Conservation (phyloP, 2,888 invertebrate genomes). For the Agrochola lota region DNA sequence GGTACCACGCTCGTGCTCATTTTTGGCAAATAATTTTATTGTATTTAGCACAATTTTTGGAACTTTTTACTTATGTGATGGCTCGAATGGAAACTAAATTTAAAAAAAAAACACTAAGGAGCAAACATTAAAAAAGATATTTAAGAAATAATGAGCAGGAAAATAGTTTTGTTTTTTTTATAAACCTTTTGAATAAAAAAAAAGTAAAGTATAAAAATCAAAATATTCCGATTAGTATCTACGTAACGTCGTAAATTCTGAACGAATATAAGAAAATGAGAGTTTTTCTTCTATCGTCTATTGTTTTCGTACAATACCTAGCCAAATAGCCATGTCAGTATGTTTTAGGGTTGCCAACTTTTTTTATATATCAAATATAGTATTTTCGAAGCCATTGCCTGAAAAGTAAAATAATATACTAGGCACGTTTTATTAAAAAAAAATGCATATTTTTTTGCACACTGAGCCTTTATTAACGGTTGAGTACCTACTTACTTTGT, state of each 20-base stretch:
- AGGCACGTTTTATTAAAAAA: too few relatives aligned
- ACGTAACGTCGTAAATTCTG: background rate
- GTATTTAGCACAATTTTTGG: background rate
- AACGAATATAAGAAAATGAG: background rate
- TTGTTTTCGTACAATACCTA: conserved; percentile 33
- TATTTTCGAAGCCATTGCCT: too few relatives aligned
- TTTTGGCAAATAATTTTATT: background rate
- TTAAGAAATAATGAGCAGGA: background rate
- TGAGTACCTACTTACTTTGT: too few relatives aligned
- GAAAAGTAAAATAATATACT: too few relatives aligned
- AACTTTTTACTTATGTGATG: too few relatives aligned
- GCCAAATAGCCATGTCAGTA: background rate
- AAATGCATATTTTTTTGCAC: too few relatives aligned
- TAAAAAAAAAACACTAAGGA: too few relatives aligned
- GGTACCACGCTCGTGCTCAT: background rate
- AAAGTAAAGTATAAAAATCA: background rate
- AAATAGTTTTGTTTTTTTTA: too few relatives aligned
- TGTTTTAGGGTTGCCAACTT: background rate
- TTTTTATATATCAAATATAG: too few relatives aligned
- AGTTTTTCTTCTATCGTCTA: background rate
- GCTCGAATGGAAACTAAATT: background rate
- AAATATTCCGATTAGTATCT: background rate
- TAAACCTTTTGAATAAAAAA: too few relatives aligned
- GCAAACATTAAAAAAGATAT: background rate
- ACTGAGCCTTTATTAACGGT: too few relatives aligned